phyloP scores from a whole-genome alignment of 2,888 invertebrate genomes.

The Ochropacha duplaris region DNA sequence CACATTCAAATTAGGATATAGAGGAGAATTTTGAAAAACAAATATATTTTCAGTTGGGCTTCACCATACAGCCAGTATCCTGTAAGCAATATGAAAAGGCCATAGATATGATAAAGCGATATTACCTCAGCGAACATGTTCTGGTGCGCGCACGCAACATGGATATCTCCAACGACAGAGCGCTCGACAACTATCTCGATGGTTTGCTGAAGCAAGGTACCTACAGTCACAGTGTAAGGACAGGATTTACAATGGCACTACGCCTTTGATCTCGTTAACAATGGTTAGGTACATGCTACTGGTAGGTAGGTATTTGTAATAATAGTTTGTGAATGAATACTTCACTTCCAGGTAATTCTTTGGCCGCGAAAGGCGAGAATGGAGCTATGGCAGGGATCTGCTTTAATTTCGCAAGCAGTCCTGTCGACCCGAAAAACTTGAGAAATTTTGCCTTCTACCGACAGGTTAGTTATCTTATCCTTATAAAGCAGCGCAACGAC shows the following conservation, averaged over 20 bases:
- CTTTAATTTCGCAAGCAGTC: constrained; percentile 60
- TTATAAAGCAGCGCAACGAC: no score
- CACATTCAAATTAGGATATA: no score
- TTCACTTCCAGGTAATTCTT: constrained; percentile 55
- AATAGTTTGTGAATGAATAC: not conserved
- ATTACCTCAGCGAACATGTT: constrained; percentile 63
- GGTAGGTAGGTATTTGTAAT: no score
- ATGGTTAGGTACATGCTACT: no score
- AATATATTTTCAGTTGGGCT: constrained; percentile 43
- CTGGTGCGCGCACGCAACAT: constrained; percentile 59
- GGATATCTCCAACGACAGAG: constrained; percentile 56
- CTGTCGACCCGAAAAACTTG: constrained; percentile 57
- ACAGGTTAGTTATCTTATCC: constrained; percentile 46
- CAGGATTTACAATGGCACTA: no score
- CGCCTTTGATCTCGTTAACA: no score
- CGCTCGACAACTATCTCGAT: constrained; percentile 65
- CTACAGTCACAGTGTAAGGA: no score
- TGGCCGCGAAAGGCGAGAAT: constrained; percentile 53
- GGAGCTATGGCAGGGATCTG: constrained; percentile 60
- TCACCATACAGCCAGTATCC: constrained; percentile 42
- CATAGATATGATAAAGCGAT: constrained; percentile 52
- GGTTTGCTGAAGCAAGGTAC: constrained; percentile 67
- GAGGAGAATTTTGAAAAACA: not conserved
- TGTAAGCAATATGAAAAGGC: constrained; percentile 44
- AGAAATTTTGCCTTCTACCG: constrained; percentile 67